Evolutionary conservation across 1,140 invertebrate genomes (phyloP).

Genomic region (Cotesia glomerata): DNA sequence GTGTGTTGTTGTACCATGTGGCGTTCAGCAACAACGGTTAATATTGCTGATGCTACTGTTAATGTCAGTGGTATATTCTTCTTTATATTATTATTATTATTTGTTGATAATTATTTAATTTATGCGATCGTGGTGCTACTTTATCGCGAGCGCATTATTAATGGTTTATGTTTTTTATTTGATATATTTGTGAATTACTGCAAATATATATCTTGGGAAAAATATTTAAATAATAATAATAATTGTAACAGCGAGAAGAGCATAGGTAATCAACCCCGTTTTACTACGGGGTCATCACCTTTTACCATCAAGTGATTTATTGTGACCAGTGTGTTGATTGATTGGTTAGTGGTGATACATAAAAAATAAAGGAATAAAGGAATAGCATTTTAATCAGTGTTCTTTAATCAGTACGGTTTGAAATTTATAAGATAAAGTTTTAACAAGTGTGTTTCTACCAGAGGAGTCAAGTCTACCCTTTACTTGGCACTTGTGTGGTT

Average conservation of each 20-base stretch:
- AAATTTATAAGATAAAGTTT: background rate
- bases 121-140: constrained; percentile 35
- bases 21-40: constrained; percentile 49
- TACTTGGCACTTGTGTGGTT: background rate
- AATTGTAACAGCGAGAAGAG: too few species aligned
- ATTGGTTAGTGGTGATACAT: constrained; percentile 21
- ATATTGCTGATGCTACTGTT: constrained; percentile 39
- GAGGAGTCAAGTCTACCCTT: too few species aligned
- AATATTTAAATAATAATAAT: too few species aligned
- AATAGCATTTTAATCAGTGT: constrained; percentile 1
- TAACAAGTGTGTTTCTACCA: background rate
- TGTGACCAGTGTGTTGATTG: constrained; percentile 29
- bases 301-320: constrained; percentile 43
- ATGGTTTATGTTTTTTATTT: constrained; percentile 6
- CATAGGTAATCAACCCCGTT: constrained; percentile 29
- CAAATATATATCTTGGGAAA: background rate
- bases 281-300: constrained; percentile 39
- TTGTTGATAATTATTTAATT: too few species aligned
- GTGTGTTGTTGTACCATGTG: constrained; percentile 52
- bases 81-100: constrained; percentile 28
- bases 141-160: constrained; percentile 40
- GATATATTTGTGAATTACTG: too few species aligned
- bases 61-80: constrained; percentile 44
- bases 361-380: constrained; percentile 8
- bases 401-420: background rate